Percentiles rank a stretch among this genome's conserved stretches.
phyloP scores from a whole-genome alignment of 2,113 vertebrate genomes.

The Coptodon rendalli region DNA sequence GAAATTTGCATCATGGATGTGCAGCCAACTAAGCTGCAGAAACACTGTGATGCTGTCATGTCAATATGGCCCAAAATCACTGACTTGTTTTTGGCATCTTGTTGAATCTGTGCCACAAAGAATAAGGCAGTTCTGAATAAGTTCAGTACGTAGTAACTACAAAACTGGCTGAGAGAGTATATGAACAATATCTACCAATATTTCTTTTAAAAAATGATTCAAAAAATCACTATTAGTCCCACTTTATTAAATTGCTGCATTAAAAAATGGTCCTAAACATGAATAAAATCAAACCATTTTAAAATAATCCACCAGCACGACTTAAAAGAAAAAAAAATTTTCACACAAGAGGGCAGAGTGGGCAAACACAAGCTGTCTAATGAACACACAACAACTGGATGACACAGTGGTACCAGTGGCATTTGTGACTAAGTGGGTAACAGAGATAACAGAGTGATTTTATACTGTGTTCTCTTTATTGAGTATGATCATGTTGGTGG shows the following conservation, averaged over 20 bases:
- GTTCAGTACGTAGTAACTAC: not conserved
- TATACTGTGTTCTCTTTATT: not conserved
- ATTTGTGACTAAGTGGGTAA: not conserved
- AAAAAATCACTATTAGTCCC: not conserved
- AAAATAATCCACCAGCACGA: slow-evolving; percentile 2
- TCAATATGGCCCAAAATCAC: not conserved
- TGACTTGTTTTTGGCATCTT: rapidly evolving
- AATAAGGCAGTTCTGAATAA: not conserved
- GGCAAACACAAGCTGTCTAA: slow-evolving; percentile 17
- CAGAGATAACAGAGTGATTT: not conserved
- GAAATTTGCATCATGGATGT: not conserved
- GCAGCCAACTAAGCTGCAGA: not conserved
- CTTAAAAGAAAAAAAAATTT: not conserved
- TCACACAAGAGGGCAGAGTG: slow-evolving; percentile 22
- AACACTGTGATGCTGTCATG: not conserved
- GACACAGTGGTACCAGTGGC: not conserved
- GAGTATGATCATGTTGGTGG: not conserved
- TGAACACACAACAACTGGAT: slow-evolving; percentile 20
- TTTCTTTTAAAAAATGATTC: not conserved
- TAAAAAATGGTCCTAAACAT: not conserved
- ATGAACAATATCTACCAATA: not conserved
- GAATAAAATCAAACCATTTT: slow-evolving; percentile 7
- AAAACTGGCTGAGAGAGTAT: not conserved
- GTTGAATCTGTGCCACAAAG: not conserved
- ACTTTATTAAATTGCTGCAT: not conserved